Evolutionary conservation across 2,888 invertebrate genomes (phyloP), one percentile per base, ranked within the genome.

Genomic region (Dorcus hopei): DNA sequence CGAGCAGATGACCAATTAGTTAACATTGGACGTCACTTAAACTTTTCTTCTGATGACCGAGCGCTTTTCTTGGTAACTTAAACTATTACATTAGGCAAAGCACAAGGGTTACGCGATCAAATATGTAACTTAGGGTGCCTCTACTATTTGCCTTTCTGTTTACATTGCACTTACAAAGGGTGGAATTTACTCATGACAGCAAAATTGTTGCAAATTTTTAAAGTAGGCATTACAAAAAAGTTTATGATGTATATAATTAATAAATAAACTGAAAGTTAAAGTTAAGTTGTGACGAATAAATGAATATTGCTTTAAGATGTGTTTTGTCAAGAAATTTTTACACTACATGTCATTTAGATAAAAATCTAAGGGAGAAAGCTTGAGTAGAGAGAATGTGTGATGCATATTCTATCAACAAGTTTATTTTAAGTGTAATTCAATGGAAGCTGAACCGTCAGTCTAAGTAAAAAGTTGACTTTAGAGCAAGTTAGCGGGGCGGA

Each of bases 391-490:
- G 61, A 61, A 59, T 64, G 61, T 57, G 67, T 65, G 62, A 63
- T 65, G 71, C 69, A 71, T 71, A 68, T 68, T 65, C 67, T 68
- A 69, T 69, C 65, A 66, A 63, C 63, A 61, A 62, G 66, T 70
- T 66, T 68, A 70, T 71, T 68, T 67, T 69, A 71, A 71, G 62
- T 67, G 66, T 70, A 67, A 70, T 68, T 70, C 65, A 66, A 70
- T 70, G 68, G 66, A 68, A 64, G 68, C 61, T 64, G 68, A 62
- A 67, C 68, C 68, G 69, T 68, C 70, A 70, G 63, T 68, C 67
- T 64, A 65, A 69, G 71, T 70, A 72, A 71, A 73, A 72, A 72
- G 71, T 71, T 70, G 71, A 70, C 72, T 71, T 71, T 66, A 67
- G 68, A 69, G 68, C 68, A 68, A 73, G 70, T 72, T 71, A 70